Evolutionary conservation across 2,888 invertebrate genomes (phyloP), one percentile per base, ranked within the genome.

Genomic region (Schizaphis graminum): DNA sequence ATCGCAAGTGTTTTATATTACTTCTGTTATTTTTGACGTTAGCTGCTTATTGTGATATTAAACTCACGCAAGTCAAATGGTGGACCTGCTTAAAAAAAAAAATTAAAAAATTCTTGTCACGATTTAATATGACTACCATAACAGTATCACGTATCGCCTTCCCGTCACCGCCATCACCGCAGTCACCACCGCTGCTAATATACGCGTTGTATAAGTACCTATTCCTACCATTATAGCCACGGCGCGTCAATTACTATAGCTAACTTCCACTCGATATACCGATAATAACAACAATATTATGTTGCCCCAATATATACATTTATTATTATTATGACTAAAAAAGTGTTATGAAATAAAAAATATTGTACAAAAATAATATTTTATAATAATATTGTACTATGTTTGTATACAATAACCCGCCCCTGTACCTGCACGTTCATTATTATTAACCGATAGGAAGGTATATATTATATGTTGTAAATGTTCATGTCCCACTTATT

Each of bases 41-140:
- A 77, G 91, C 91, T 91, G 49, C 13, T 35, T 49, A 26, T 77
- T 91, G 91, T 91, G 91, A 91, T 91, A 84, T 84, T 49, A 24
- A 35, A 77, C 87, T 47, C 16, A 35, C 7, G 47, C 24, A 8
- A 28, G 49, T 53, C 87, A n/a, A 49, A 28, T 11, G 67, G n/a
- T n/a, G 77, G 35, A 21, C 77, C 16, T 77, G 16, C 21, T 77
- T 35, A 21, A 2, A 35, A n/a, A 7, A n/a, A 3, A 67, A n/a
- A 21, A 21, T 7, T 0, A 7, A 0, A 47, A 47, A 28, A 61
- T 61, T 61, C 11, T 61, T 11, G 28, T 11, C 61, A 61, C 28
- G 1, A 16, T n/a, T 35, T 77, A 21, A 77, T 7, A 35, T 21
- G 35, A 77, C n/a, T 16, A 35, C 21, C 77, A 21, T 16, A 35